Evolutionary conservation across 2,797 vertebrate genomes (phyloP).

Genomic region (Coregonus suidteri): DNA sequence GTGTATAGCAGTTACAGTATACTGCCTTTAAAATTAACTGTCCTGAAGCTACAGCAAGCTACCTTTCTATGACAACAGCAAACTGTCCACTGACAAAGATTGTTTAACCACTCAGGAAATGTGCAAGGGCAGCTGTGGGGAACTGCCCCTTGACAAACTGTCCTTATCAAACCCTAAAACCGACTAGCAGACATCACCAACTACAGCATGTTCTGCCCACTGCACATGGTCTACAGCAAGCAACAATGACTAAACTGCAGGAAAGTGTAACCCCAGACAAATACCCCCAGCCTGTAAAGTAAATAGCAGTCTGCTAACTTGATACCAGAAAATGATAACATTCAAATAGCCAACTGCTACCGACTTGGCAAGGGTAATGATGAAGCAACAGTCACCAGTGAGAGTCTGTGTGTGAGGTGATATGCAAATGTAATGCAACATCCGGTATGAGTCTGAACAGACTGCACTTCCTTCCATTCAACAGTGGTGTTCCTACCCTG

Average conservation of each 20-base stretch:
- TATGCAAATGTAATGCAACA: constrained; percentile 49
- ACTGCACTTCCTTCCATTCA: constrained; percentile 51
- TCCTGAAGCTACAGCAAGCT: background rate
- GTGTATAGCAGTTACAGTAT: background rate
- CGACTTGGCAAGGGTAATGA: background rate
- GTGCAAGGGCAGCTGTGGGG: too few relatives aligned
- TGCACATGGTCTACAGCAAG: constrained; percentile 34
- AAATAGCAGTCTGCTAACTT: constrained; percentile 30
- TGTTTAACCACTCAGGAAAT: too few relatives aligned
- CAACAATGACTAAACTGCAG: constrained; percentile 28
- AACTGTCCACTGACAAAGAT: background rate
- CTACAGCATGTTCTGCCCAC: constrained; percentile 17
- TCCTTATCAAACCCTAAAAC: too few relatives aligned
- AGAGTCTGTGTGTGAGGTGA: background rate
- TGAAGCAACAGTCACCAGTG: constrained; percentile 1
- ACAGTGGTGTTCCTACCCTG: background rate
- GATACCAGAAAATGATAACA: constrained; percentile 11
- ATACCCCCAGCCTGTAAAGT: background rate
- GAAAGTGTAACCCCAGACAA: constrained; percentile 55
- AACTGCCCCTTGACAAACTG: too few relatives aligned
- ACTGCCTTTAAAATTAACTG: background rate
- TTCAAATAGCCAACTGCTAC: constrained; percentile 8
- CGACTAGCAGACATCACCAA: background rate
- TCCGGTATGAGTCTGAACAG: constrained; percentile 48
- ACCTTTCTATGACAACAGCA: background rate